Evolutionary conservation across 1,140 invertebrate species (phyloP).

Genomic region (Halotydeus destructor): DNA sequence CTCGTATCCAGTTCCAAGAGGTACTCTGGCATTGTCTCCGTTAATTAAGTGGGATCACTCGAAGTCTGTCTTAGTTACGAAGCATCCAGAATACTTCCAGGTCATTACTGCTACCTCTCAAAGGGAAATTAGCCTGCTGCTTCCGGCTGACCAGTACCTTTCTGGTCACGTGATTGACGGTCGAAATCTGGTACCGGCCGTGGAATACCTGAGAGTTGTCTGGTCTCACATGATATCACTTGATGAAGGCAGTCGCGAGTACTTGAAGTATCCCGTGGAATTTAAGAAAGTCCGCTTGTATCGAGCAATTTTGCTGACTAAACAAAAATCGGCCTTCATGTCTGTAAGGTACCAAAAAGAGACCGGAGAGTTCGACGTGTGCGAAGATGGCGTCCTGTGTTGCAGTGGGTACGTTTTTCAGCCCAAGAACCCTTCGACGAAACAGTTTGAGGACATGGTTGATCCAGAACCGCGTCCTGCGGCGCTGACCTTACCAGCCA

Average conservation of each 20-base stretch:
- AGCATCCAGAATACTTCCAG: slow-evolving; percentile 44
- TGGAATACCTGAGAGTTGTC: slow-evolving; percentile 49
- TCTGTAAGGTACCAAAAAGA: too few species aligned
- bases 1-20: slow-evolving; percentile 58
- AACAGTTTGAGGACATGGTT: too few species aligned
- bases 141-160: slow-evolving; percentile 50
- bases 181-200: slow-evolving; percentile 76
- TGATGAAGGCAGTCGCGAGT: slow-evolving; percentile 29
- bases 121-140: slow-evolving; percentile 47
- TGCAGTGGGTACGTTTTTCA: too few species aligned
- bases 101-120: not conserved
- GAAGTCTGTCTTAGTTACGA: slow-evolving; percentile 48
- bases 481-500: too few species aligned
- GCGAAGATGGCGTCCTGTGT: too few species aligned
- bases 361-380: too few species aligned
- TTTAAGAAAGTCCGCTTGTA: slow-evolving; percentile 72
- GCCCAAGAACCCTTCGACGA: too few species aligned
- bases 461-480: too few species aligned
- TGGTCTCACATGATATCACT: slow-evolving; percentile 45
- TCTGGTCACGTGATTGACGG: slow-evolving; percentile 80
- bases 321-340: slow-evolving; percentile 22
- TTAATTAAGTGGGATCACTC: slow-evolving; percentile 76
- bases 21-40: slow-evolving; percentile 64
- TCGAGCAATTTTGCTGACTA: slow-evolving; percentile 61
- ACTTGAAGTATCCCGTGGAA: slow-evolving; percentile 43